phyloP scores from a whole-genome alignment of 1,140 invertebrate species.

The Dinoponera quadriceps region DNA sequence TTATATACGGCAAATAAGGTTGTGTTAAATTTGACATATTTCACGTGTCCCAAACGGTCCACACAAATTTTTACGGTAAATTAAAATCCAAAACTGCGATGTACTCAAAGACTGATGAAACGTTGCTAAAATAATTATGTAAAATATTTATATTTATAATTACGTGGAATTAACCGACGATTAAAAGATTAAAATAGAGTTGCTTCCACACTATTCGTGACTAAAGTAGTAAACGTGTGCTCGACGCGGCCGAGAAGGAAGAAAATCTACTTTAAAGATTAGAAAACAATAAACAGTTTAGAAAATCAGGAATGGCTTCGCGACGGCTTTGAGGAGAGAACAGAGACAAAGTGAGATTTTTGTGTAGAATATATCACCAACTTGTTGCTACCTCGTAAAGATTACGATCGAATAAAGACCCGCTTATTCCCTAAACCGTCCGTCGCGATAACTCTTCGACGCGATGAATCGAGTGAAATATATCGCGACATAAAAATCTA shows the following conservation, averaged over 20 bases:
- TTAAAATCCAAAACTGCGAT: no score
- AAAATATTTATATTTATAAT: background rate
- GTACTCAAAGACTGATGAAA: no score
- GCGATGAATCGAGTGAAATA: conserved; percentile 18
- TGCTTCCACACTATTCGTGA: background rate
- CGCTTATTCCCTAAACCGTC: conserved; percentile 14
- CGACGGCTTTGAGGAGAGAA: background rate
- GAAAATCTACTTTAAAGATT: background rate
- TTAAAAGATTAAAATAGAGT: background rate
- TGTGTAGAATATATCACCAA: conserved; percentile 38
- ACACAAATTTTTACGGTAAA: no score
- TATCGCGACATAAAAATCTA: background rate
- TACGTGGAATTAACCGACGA: background rate
- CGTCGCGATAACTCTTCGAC: conserved; percentile 16
- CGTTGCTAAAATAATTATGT: background rate
- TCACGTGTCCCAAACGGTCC: no score
- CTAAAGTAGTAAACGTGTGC: background rate
- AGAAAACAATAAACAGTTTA: background rate
- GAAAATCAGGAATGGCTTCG: background rate
- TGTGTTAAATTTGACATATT: no score
- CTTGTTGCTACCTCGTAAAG: conserved; percentile 47
- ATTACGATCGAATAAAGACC: conserved; percentile 43
- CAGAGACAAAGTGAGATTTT: conserved; percentile 27
- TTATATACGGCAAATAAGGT: no score
- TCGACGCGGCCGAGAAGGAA: background rate